These are phyloP conservation scores for Drosophila percnosoma DNA, from an alignment of 2,888 invertebrate genomes.

Conservation along the genomic window DNA sequence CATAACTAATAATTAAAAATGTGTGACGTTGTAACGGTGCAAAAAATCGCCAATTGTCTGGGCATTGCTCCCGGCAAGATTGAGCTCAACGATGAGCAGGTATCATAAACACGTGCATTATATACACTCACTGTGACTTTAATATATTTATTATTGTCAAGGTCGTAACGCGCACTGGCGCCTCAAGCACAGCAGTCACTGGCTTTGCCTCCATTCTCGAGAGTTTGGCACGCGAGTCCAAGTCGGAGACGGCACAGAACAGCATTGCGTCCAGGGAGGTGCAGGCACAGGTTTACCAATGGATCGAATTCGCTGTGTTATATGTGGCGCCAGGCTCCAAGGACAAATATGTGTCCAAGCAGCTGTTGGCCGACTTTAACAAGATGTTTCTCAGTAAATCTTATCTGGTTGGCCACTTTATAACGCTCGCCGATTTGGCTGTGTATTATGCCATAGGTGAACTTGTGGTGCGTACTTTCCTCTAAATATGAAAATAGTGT, in stretches of 20 bases:
- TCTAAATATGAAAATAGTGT: not conserved
- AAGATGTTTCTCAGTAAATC: conserved; percentile 86
- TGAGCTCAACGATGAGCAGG: conserved; percentile 86
- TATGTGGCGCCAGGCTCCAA: conserved; percentile 82
- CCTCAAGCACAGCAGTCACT: conserved; percentile 85
- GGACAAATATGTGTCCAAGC: conserved; percentile 80
- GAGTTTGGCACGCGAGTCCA: conserved; percentile 85
- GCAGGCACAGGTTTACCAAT: conserved; percentile 87
- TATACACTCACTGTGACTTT: conserved; percentile 13
- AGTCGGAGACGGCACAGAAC: conserved; percentile 79
- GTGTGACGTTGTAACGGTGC: conserved; percentile 84
- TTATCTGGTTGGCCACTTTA: conserved; percentile 86
- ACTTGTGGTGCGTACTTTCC: conserved; percentile 87
- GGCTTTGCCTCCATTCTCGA: conserved; percentile 86
- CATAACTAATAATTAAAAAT: conserved; percentile 56
- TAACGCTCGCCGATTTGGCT: conserved; percentile 89
- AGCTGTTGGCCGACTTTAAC: conserved; percentile 86
- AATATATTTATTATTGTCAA: conserved; percentile 76
- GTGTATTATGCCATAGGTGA: conserved; percentile 89
- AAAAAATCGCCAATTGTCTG: conserved; percentile 86
- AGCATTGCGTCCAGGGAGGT: conserved; percentile 82
- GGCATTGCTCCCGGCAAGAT: conserved; percentile 86
- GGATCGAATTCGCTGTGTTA: conserved; percentile 88
- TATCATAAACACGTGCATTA: conserved; percentile 31
- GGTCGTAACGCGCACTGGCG: conserved; percentile 86